Percentiles rank a stretch among this genome's conserved stretches.
Evolutionary conservation across 1,140 invertebrate genomes (phyloP).

Genomic region (Aculops lycopersici): DNA sequence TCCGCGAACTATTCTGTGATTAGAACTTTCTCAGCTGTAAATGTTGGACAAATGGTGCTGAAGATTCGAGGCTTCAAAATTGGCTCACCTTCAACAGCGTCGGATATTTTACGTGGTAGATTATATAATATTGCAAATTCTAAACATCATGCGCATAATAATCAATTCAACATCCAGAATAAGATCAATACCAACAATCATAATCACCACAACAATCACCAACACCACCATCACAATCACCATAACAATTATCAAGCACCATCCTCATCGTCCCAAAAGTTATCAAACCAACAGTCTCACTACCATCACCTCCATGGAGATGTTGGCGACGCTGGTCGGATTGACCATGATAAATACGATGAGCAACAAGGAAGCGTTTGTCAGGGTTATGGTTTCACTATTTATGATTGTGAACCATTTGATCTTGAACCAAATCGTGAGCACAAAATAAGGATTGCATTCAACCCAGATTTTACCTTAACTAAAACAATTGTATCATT

Average conservation of each 20-base stretch:
- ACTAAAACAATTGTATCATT: not conserved
- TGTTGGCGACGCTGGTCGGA: not conserved
- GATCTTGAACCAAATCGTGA: not conserved
- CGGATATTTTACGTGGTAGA: too few species aligned
- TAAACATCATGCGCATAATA: too few species aligned
- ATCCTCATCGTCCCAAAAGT: not conserved
- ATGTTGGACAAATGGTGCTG: not conserved
- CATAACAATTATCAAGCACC: too few species aligned
- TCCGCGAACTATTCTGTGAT: not conserved
- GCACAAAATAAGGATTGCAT: not conserved
- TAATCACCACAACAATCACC: too few species aligned
- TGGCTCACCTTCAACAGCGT: too few species aligned
- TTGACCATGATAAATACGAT: not conserved
- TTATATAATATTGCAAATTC: too few species aligned
- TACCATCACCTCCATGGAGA: too few species aligned
- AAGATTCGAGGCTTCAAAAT: not conserved
- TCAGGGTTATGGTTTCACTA: not conserved
- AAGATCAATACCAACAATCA: too few species aligned
- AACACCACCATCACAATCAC: too few species aligned
- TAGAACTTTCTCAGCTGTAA: not conserved
- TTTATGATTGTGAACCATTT: not conserved
- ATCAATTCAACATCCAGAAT: too few species aligned
- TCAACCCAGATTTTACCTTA: not conserved
- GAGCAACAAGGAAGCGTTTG: not conserved
- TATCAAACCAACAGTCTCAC: not conserved